These are phyloP conservation scores for Drosophila busckii DNA, from an alignment of 1,140 invertebrate genomes.

Conservation along the genomic window DNA sequence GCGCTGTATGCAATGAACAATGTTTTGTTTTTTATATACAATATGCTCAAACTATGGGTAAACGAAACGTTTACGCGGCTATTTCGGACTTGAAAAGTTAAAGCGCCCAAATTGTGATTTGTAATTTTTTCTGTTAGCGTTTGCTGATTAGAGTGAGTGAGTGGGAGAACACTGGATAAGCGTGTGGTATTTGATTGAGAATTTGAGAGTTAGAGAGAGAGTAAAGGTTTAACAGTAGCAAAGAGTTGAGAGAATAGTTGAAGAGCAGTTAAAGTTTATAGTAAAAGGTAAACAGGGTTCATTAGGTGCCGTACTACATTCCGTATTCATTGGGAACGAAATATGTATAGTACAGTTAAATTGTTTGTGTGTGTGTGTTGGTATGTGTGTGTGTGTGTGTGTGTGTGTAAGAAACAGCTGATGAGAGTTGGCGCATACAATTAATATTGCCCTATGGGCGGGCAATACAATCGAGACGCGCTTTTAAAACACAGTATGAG, in stretches of 20 bases:
- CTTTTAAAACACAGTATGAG: slow-evolving; percentile 50
- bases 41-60: slow-evolving; percentile 37
- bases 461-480: slow-evolving; percentile 56
- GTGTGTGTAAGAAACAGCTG: slow-evolving; percentile 12
- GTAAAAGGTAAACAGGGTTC: slow-evolving; percentile 57
- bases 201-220: slow-evolving; percentile 37
- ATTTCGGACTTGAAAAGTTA: slow-evolving; percentile 78
- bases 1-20: slow-evolving; percentile 13
- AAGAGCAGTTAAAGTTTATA: slow-evolving; percentile 14
- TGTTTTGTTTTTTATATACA: slow-evolving; percentile 10
- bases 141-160: slow-evolving; percentile 62
- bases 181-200: slow-evolving; percentile 43
- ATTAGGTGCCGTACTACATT: slow-evolving; percentile 51
- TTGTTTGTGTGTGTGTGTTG: slow-evolving; percentile 1
- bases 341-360: slow-evolving; percentile 7
- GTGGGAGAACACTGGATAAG: slow-evolving; percentile 78
- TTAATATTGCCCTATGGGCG: slow-evolving; percentile 2
- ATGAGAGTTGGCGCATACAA: slow-evolving; percentile 30
- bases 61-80: slow-evolving; percentile 79
- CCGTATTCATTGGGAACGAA: slow-evolving; percentile 65
- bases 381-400: slow-evolving; percentile 23
- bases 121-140: slow-evolving; percentile 28
- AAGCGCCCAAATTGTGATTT: slow-evolving; percentile 64
- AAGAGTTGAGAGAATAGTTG: slow-evolving; percentile 11
- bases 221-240: slow-evolving; percentile 27